phyloP scores from a whole-genome alignment of 2,888 invertebrate genomes.

The Opisthograptis luteolata region DNA sequence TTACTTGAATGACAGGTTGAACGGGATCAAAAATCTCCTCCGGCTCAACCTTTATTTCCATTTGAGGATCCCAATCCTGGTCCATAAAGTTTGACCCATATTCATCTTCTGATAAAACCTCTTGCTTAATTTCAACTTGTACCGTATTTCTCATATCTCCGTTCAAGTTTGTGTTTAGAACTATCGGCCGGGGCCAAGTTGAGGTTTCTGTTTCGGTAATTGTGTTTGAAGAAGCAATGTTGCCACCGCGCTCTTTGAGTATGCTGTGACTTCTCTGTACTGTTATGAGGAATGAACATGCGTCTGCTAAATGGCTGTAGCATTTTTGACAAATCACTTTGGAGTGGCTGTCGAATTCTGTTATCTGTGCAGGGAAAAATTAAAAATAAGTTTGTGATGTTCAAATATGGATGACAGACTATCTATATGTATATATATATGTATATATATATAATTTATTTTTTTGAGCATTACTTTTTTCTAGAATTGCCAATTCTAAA shows the following conservation, averaged over 20 bases:
- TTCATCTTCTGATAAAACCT: slow-evolving; percentile 67
- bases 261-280: slow-evolving; percentile 54
- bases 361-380: slow-evolving; percentile 49
- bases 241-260: slow-evolving; percentile 36
- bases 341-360: slow-evolving; percentile 56
- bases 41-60: slow-evolving; percentile 74
- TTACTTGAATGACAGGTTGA: slow-evolving; percentile 44
- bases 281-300: slow-evolving; percentile 52
- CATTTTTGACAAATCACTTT: slow-evolving; percentile 64
- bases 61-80: slow-evolving; percentile 38
- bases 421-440: too few species aligned
- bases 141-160: slow-evolving; percentile 41
- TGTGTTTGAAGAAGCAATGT: not conserved
- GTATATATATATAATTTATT: too few species aligned
- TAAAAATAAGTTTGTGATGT: too few species aligned
- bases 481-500: too few species aligned
- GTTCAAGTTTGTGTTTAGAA: slow-evolving; percentile 56
- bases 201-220: slow-evolving; percentile 1
- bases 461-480: too few species aligned
- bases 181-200: slow-evolving; percentile 72
- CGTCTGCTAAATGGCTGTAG: slow-evolving; percentile 52
- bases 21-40: slow-evolving; percentile 57
- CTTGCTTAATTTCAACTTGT: slow-evolving; percentile 67
- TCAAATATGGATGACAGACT: too few species aligned
- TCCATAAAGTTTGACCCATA: slow-evolving; percentile 28